phyloP scores from a whole-genome alignment of 2,888 invertebrate genomes.

The Polyommatus iphigenia region DNA sequence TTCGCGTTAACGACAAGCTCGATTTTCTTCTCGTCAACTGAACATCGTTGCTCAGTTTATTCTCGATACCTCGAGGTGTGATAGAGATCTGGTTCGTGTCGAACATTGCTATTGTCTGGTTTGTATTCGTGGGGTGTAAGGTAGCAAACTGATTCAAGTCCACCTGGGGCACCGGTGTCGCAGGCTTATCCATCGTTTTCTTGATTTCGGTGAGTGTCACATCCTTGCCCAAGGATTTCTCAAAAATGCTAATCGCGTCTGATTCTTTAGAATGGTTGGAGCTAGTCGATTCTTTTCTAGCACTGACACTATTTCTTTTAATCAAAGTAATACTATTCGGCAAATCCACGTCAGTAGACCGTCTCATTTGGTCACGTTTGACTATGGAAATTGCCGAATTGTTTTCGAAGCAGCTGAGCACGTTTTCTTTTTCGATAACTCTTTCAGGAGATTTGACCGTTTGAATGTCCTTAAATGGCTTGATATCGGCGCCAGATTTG shows the following conservation, averaged over 20 bases:
- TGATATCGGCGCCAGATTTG: constrained; percentile 70
- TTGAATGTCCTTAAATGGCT: constrained; percentile 71
- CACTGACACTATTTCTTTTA: constrained; percentile 70
- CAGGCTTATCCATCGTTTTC: constrained; percentile 69
- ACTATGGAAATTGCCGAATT: constrained; percentile 77
- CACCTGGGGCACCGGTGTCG: constrained; percentile 50
- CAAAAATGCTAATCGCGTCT: constrained; percentile 75
- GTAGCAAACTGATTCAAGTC: constrained; percentile 70
- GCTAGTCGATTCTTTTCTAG: constrained; percentile 73
- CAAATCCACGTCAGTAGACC: constrained; percentile 71
- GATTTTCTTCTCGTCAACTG: constrained; percentile 61
- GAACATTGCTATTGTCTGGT: constrained; percentile 53
- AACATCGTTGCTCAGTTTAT: constrained; percentile 54
- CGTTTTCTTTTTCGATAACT: constrained; percentile 71
- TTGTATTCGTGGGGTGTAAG: constrained; percentile 60
- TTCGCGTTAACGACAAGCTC: constrained; percentile 59
- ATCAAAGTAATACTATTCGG: constrained; percentile 75
- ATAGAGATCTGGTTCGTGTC: constrained; percentile 72
- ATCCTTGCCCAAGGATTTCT: constrained; percentile 74
- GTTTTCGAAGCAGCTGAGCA: constrained; percentile 75
- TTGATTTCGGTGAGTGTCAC: constrained; percentile 75
- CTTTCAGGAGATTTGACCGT: constrained; percentile 69
- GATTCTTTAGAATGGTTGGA: constrained; percentile 73
- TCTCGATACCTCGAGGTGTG: constrained; percentile 59
- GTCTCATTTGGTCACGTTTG: constrained; percentile 72